Evolutionary conservation across 2,797 vertebrate species (phyloP).

Genomic region (Sebastes steindachneri): DNA sequence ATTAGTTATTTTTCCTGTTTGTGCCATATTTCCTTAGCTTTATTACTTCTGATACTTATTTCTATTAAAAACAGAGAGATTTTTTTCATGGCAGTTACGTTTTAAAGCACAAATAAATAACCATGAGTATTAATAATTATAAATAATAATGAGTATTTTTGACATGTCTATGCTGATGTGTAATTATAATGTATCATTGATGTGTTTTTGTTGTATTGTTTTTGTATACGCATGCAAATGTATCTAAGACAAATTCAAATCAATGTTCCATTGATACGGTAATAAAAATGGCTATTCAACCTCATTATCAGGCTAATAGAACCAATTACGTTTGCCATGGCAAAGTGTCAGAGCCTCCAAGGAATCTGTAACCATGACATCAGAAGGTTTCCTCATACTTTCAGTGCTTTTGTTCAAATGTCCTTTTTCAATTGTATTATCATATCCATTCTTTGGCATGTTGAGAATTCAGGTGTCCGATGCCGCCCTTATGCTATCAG

Average conservation of each 20-base stretch:
- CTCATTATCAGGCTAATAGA: conserved; percentile 27
- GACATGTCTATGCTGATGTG: too few relatives aligned
- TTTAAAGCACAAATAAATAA: too few relatives aligned
- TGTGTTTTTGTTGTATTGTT: too few relatives aligned
- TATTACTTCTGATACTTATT: background rate
- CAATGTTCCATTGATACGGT: too few relatives aligned
- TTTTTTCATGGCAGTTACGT: too few relatives aligned
- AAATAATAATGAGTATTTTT: too few relatives aligned
- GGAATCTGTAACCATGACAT: conserved; percentile 46
- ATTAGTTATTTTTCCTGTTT: too few relatives aligned
- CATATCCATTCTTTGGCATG: conserved; percentile 16
- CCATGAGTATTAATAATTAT: too few relatives aligned
- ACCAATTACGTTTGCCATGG: conserved; percentile 2
- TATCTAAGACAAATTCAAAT: too few relatives aligned
- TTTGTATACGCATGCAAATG: too few relatives aligned
- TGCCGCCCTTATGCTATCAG: conserved; percentile 11
- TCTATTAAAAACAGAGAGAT: background rate
- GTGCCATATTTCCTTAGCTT: background rate
- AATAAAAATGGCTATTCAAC: background rate
- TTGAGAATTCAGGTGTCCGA: conserved; percentile 17
- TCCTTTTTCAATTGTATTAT: conserved; percentile 12
- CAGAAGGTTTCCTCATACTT: conserved; percentile 24
- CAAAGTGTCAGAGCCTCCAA: conserved; percentile 21
- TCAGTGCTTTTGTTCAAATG: conserved; percentile 10
- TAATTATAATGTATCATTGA: too few relatives aligned